Evolutionary conservation across 2,797 vertebrate species (phyloP).

Genomic region (Diplodus sargus): DNA sequence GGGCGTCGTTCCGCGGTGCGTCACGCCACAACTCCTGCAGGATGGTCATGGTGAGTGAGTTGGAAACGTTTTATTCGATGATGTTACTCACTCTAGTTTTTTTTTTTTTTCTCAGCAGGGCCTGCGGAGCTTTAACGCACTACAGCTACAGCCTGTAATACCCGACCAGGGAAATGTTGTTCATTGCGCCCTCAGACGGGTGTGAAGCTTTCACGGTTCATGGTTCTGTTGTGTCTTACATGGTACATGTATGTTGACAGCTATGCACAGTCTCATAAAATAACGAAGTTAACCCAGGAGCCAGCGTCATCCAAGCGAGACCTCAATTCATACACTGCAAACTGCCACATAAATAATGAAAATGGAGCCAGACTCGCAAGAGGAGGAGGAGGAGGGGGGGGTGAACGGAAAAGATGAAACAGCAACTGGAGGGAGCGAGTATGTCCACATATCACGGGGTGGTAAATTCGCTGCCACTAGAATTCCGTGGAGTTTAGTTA

Average conservation of each 20-base stretch:
- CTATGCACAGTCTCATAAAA: conserved; percentile 65
- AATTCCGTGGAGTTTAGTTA: conserved; percentile 46
- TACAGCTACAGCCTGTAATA: conserved; percentile 24
- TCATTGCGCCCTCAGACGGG: conserved; percentile 33
- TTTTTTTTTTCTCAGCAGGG: conserved; percentile 34
- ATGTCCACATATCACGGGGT: conserved; percentile 52
- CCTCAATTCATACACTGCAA: conserved; percentile 49
- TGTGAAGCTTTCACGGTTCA: conserved; percentile 60
- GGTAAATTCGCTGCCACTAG: conserved; percentile 50
- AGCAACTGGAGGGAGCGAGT: conserved; percentile 39
- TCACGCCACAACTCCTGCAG: conserved; percentile 83
- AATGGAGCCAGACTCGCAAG: conserved; percentile 48
- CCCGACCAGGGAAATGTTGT: conserved; percentile 45
- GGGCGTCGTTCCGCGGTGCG: conserved; percentile 80
- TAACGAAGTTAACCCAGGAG: conserved; percentile 57
- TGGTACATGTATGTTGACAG: conserved; percentile 69
- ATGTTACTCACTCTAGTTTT: conserved; percentile 50
- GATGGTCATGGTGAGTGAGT: conserved; percentile 87
- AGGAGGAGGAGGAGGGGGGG: neutral
- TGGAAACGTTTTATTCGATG: conserved; percentile 59
- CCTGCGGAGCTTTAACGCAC: conserved; percentile 35
- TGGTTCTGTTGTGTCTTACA: conserved; percentile 61
- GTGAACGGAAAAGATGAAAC: conserved; percentile 47
- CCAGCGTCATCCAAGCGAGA: conserved; percentile 42
- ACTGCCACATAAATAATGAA: conserved; percentile 69